Base-by-base conservation (phyloP, 2,888 invertebrate genomes). In the Synergus itoensis region DNA sequence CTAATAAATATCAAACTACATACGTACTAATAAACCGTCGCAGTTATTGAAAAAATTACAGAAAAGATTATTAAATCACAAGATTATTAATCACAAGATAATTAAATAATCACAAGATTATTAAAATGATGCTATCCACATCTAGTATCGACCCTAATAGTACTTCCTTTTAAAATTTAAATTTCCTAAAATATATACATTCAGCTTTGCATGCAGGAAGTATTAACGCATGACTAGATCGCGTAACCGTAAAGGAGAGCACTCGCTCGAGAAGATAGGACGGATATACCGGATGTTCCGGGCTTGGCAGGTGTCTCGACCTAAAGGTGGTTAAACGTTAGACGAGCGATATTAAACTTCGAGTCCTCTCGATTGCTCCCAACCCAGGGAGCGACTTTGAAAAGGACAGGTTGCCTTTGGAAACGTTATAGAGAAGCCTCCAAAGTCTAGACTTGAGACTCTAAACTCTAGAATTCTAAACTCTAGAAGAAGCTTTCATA, bases 281-380 rank as follows among this genome's bases (percentile, higher is more conserved):
- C 77, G 79, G 78, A 84, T 82, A 79, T 67, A 76, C 65, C 65
- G 53, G 75, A 80, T 64, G 76, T 62, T 43, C 57, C 28, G 73
- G 43, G 40, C 48, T 45, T 73, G 65, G 48, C 53, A 77, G 60
- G 67, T 65, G 69, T 77, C 75, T 60, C 43, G 8, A n/a, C 36
- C 48, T 73, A 53, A 53, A 73, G 36, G 73, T 36, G 48, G 36
- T 53, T 73, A 67, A 65, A 67, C 21, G 67, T 45, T 67, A 48
- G 73, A 48, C 73, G 60, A 60, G 48, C 80, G 79, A 84, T 84
- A 84, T 84, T 84, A 82, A 84, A 84, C 82, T 82, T 79, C 80
- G 78, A 77, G 36, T 83, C 77, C 78, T 80, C 80, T 57, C 53
- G 73, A 73, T 73, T 11, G 36, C 36, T 21, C 40, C 73, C 77